Evolutionary conservation across 2,113 vertebrate species (phyloP).

Genomic region (Peromyscus californicus): DNA sequence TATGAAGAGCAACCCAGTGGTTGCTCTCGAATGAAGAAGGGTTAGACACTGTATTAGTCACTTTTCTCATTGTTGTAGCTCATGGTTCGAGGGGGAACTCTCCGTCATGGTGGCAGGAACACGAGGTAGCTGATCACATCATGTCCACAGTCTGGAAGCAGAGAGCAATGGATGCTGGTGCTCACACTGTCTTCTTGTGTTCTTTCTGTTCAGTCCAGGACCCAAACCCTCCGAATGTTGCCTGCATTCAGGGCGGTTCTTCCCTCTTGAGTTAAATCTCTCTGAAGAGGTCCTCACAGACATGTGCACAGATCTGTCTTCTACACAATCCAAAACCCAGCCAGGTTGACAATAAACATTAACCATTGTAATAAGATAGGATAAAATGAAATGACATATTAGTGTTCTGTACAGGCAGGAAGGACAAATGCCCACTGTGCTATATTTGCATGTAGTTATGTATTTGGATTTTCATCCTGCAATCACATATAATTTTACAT

Average conservation of each 20-base stretch:
- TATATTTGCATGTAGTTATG: not conserved
- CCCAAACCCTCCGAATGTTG: not conserved
- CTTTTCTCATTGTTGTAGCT: not conserved
- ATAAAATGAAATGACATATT: not conserved
- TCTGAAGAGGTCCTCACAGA: not conserved
- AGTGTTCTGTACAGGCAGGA: conserved; percentile 4
- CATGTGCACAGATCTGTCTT: not conserved
- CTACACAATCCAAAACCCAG: not conserved
- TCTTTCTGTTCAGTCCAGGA: not conserved
- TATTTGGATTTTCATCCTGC: not conserved
- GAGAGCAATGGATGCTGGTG: not conserved
- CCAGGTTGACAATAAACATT: not conserved
- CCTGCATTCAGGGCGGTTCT: not conserved
- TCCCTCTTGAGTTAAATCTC: not conserved
- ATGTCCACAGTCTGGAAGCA: not conserved
- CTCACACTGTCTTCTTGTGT: not conserved
- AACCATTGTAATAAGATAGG: not conserved
- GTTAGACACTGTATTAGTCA: not conserved
- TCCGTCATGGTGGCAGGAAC: not conserved
- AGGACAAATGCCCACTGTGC: not conserved
- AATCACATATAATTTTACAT: not conserved
- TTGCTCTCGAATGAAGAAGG: conserved; percentile 17
- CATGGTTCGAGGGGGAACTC: not conserved
- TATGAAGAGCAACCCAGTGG: not conserved
- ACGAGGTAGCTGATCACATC: not conserved